A percentile compares a stretch with the other conserved stretches of the same genome.
These are phyloP conservation scores for Luscinia luscinia DNA, from an alignment of 2,797 vertebrate species.

Conservation along the genomic window DNA sequence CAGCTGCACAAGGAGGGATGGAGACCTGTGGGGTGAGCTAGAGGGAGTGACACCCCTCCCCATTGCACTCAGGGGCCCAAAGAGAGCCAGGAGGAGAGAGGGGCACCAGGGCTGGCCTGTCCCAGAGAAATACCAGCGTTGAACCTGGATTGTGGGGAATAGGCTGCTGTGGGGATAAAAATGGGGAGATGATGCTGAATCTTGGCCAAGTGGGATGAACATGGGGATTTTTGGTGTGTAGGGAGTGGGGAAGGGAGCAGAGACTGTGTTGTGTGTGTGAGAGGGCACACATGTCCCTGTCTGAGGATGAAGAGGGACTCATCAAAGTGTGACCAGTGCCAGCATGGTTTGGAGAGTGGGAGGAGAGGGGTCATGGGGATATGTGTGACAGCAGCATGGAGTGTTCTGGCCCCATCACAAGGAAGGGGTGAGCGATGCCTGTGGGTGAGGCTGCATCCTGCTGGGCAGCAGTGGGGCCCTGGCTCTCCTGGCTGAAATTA, in stretches of 20 bases:
- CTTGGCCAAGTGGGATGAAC: not conserved
- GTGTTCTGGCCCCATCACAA: not conserved
- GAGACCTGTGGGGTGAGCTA: not conserved
- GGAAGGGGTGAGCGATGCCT: not conserved
- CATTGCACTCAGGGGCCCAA: not conserved
- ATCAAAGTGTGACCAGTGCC: not conserved
- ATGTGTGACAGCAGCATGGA: not conserved
- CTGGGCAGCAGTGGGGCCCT: rapidly evolving
- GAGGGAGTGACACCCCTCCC: not conserved
- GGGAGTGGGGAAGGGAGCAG: rapidly evolving
- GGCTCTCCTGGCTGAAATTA: not conserved
- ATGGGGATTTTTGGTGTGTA: rapidly evolving
- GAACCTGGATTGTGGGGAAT: not conserved
- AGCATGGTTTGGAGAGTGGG: not conserved
- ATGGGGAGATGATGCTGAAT: not conserved
- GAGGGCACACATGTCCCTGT: not conserved
- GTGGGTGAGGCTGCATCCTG: not conserved
- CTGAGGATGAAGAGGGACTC: not conserved
- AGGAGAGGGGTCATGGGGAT: constrained; percentile 15
- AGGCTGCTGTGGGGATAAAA: not conserved
- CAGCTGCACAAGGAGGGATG: not conserved
- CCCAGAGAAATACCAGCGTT: rapidly evolving
- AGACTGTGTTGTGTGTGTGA: rapidly evolving
- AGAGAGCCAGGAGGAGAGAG: not conserved
- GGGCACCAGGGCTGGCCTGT: not conserved